Conservation (phyloP, 2,888 invertebrate genomes). For the Phragmatobia fuliginosa region DNA sequence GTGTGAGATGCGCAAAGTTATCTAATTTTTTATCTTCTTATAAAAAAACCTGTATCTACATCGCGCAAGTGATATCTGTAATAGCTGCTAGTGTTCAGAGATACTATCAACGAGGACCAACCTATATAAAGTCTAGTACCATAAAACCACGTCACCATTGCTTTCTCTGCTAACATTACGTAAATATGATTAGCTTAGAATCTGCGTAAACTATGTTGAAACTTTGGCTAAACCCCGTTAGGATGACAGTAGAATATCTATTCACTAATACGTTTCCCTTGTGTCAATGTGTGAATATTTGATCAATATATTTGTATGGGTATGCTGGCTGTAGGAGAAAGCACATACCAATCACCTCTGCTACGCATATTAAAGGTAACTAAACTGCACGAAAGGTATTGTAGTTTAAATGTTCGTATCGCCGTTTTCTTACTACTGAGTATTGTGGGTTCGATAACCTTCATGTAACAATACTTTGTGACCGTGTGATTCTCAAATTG, state of each 20-base stretch:
- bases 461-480: neutral
- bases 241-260: constrained; percentile 19
- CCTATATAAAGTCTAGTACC: neutral
- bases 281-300: constrained; percentile 60
- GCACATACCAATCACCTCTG: constrained; percentile 49
- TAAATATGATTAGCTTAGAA: constrained; percentile 18
- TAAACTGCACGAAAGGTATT: constrained; percentile 12
- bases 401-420: no score
- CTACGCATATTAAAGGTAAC: constrained; percentile 50
- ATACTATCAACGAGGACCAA: neutral
- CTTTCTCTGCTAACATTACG: neutral
- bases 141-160: neutral
- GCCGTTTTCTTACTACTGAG: no score
- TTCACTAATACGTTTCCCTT: constrained; percentile 36
- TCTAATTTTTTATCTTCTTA: no score
- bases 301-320: constrained; percentile 56
- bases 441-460: no score
- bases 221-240: constrained; percentile 14
- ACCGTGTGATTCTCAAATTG: no score
- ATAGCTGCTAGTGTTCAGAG: neutral
- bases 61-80: neutral
- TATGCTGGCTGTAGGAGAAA: constrained; percentile 66
- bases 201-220: constrained; percentile 14
- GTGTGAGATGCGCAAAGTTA: no score
- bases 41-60: neutral